Conservation (phyloP, 2,113 vertebrate species). For the Phyllostomus discolor region DNA sequence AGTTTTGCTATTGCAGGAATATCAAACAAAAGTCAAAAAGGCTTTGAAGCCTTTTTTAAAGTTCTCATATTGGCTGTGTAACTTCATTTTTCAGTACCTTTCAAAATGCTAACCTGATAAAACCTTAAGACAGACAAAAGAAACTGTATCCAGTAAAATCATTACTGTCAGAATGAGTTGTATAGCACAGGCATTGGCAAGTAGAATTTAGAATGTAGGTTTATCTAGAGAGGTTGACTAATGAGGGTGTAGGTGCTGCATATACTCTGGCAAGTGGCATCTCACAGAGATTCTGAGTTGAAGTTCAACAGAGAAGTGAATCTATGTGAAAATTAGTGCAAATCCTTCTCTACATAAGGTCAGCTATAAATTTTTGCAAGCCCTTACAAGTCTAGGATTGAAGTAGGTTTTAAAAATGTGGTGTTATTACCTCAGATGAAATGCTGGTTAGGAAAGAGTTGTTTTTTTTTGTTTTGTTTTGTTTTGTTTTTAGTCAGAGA, state of each 20-base stretch:
- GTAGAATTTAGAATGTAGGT: not conserved
- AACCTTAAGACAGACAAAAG: not conserved
- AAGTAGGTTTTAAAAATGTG: not conserved
- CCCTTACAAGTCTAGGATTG: not conserved
- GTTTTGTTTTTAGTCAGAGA: not conserved
- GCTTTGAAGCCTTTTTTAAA: no score
- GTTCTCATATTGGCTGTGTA: not conserved
- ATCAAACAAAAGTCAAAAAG: not conserved
- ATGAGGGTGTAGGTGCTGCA: not conserved
- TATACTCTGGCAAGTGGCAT: not conserved
- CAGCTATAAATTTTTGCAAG: not conserved
- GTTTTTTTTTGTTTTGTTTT: not conserved
- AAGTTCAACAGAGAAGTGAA: not conserved
- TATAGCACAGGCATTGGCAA: not conserved
- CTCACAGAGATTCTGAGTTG: not conserved
- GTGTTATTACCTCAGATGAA: not conserved
- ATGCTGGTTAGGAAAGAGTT: not conserved
- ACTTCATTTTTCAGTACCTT: not conserved
- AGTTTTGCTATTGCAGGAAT: not conserved
- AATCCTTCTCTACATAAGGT: not conserved
- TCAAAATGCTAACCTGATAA: not conserved
- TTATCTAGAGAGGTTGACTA: not conserved
- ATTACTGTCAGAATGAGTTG: not conserved
- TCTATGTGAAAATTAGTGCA: not conserved
- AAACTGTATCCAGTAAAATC: not conserved